Conservation (phyloP, 2,888 invertebrate species). For the Euproctis similis region DNA sequence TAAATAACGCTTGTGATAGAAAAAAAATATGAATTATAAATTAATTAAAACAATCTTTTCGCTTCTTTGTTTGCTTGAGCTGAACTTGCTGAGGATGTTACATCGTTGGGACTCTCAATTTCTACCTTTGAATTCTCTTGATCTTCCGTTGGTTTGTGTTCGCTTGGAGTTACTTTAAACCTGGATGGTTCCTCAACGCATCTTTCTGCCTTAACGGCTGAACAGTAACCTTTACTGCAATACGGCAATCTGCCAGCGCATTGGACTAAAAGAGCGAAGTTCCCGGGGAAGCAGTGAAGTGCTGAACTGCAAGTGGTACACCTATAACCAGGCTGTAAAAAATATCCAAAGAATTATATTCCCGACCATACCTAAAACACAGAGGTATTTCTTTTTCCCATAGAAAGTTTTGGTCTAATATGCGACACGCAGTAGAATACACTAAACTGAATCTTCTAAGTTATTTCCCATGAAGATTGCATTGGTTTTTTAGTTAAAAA, state of each 20-base stretch:
- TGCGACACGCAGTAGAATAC: too few species aligned
- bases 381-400: too few species aligned
- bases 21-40: too few species aligned
- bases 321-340: constrained; percentile 28
- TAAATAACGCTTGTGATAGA: too few species aligned
- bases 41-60: too few species aligned
- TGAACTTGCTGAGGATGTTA: not conserved
- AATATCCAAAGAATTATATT: too few species aligned
- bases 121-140: not conserved
- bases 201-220: constrained; percentile 19
- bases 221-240: constrained; percentile 31
- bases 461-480: too few species aligned
- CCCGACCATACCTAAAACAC: too few species aligned
- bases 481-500: too few species aligned
- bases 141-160: not conserved
- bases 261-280: constrained; percentile 26
- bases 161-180: not conserved
- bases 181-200: constrained; percentile 13
- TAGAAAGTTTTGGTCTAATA: too few species aligned
- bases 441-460: too few species aligned
- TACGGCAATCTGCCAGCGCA: constrained; percentile 27
- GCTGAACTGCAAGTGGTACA: constrained; percentile 27
- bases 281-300: constrained; percentile 29
- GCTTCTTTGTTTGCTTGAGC: not conserved
- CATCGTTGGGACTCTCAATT: not conserved